Base-by-base conservation (phyloP, 2,797 vertebrate genomes). In the Oreonectes daqikongensis region DNA sequence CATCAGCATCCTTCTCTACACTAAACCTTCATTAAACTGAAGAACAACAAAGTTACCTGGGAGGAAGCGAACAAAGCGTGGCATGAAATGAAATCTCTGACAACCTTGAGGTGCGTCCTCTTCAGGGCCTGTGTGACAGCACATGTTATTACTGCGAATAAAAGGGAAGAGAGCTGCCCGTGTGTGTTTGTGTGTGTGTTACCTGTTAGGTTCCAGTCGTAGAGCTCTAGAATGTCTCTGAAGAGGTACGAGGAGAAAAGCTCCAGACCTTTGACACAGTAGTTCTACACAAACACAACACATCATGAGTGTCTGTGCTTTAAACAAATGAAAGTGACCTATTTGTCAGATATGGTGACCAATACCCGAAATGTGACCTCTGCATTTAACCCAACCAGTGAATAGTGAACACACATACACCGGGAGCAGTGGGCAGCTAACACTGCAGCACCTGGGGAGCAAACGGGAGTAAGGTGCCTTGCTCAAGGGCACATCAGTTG, bases 201-300 rank as follows among this genome's bases (percentile, higher is more conserved):
- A 96, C 97, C 96, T 91, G 90, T 94, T 85, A 99, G 94, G 91
- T 99, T 97, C 97, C 98, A 99, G 92, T 99, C 98, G 35, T 99
- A 98, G 44, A 99, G 93, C 84, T 99, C 98, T 55, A 99, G 93
- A 83, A 99, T 91, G 86, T 99, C 97, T 92, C 93, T 93, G 91
- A 99, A 99, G 30, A 99, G 86, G 85, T 96, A 99, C 0, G 94
- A 90, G 68, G 95, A 94, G 66, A 99, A 98, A 42, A 97, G 90
- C 86, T 99, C 97, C 88, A 99, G 92, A 75, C 97, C 98, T 85
- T 90, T 94, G 46, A 98, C 94, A 60, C 97, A 99, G 92, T 96
- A 99, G 92, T 99, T 98, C 98, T 99, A 90, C 7, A 82, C 9
- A 77, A 42, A 78, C 30, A 70, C 15, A 18, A 14, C 24, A 63